phyloP scores from a whole-genome alignment of 2,888 invertebrate species.

The Carabus problematicus region DNA sequence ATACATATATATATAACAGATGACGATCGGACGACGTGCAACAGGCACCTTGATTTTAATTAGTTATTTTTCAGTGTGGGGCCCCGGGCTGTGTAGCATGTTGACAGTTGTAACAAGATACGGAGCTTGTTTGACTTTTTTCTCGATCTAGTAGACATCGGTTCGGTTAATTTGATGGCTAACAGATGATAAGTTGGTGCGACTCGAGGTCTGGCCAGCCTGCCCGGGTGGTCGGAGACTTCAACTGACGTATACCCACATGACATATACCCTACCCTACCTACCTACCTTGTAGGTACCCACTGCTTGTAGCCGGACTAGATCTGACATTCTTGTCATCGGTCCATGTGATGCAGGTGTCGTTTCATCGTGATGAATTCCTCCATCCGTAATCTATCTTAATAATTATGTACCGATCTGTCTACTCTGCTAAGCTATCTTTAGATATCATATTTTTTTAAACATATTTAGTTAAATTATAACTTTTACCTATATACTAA shows the following conservation, averaged over 20 bases:
- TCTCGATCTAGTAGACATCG: slow-evolving; percentile 14
- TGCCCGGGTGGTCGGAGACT: slow-evolving; percentile 12
- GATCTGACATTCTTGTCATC: too few species aligned
- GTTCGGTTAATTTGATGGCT: slow-evolving; percentile 40
- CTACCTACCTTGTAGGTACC: too few species aligned
- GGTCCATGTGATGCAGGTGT: too few species aligned
- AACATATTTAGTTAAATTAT: too few species aligned
- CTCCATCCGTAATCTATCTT: too few species aligned
- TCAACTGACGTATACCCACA: not conserved
- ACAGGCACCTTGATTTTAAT: slow-evolving; percentile 36
- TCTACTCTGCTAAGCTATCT: too few species aligned
- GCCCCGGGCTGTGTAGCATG: slow-evolving; percentile 12
- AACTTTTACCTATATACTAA: too few species aligned
- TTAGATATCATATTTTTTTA: too few species aligned
- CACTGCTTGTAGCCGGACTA: too few species aligned
- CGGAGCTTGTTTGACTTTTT: slow-evolving; percentile 12
- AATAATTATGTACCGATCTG: too few species aligned
- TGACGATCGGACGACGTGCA: slow-evolving; percentile 8
- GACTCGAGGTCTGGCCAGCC: slow-evolving; percentile 8
- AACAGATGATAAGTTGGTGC: slow-evolving; percentile 37
- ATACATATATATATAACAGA: too few species aligned
- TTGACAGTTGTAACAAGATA: slow-evolving; percentile 20
- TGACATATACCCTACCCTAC: not conserved
- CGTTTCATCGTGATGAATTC: too few species aligned
- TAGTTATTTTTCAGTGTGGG: slow-evolving; percentile 11